These are phyloP conservation scores for Myoxocephalus aenaeus DNA, from an alignment of 2,797 vertebrate species.

Conservation along the genomic window DNA sequence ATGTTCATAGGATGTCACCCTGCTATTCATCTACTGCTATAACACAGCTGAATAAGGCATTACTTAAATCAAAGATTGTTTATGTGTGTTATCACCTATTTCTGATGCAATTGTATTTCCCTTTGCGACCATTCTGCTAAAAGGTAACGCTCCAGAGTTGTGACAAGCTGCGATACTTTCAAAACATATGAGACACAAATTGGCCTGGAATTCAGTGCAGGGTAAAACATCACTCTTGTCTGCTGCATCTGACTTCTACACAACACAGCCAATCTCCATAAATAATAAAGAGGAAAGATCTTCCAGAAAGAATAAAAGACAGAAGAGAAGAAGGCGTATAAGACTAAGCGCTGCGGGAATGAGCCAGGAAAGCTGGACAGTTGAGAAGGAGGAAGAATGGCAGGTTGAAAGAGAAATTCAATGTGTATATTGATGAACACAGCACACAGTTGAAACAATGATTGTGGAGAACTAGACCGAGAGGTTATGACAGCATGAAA, in stretches of 20 bases:
- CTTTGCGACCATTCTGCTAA: not conserved
- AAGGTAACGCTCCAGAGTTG: not conserved
- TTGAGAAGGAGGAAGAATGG: constrained; percentile 12
- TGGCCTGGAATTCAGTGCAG: not conserved
- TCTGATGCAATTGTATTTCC: not conserved
- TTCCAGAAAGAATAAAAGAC: constrained; percentile 36
- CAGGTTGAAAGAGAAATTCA: constrained; percentile 21
- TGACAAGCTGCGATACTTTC: not conserved
- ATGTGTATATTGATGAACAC: constrained; percentile 17
- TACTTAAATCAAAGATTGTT: not conserved
- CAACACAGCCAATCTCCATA: constrained; percentile 51
- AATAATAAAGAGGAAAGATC: constrained; percentile 70
- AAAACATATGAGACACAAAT: constrained; percentile 5
- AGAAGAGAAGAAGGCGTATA: constrained; percentile 25
- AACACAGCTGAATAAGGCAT: not conserved
- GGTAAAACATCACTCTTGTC: constrained; percentile 28
- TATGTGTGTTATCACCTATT: not conserved
- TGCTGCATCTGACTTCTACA: constrained; percentile 61
- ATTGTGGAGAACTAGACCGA: not conserved
- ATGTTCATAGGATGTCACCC: not conserved
- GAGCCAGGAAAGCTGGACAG: not conserved
- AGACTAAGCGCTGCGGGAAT: constrained; percentile 11
- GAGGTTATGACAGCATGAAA: not conserved
- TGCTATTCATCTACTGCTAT: not conserved
- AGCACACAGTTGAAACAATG: constrained; percentile 13